Percentiles rank a stretch among this genome's conserved stretches.
phyloP scores from a whole-genome alignment of 1,140 invertebrate species.

The Zaprionus africanus region DNA sequence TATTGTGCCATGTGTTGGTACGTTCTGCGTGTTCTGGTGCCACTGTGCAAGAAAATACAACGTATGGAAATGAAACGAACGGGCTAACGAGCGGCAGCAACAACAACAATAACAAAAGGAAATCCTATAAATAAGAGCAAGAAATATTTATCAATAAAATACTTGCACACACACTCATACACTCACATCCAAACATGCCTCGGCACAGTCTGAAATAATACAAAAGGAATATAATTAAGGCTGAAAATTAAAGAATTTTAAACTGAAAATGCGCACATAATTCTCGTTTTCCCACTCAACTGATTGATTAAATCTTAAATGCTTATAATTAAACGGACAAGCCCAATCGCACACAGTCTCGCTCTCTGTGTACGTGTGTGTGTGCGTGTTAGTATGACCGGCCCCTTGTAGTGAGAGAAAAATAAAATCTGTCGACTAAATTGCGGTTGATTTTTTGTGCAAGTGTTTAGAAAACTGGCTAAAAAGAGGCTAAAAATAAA shows the following conservation, averaged over 20 bases:
- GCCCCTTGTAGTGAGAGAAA: constrained; percentile 2
- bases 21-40: not conserved
- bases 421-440: not conserved
- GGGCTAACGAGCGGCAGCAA: constrained; percentile 41
- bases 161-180: constrained; percentile 4
- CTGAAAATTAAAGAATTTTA: constrained; percentile 44
- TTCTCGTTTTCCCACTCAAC: constrained; percentile 23
- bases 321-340: constrained; percentile 23
- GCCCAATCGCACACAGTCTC: not conserved
- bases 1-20: not conserved
- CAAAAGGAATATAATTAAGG: constrained; percentile 54
- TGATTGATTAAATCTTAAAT: constrained; percentile 38
- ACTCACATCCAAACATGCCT: constrained; percentile 1
- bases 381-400: constrained; percentile 16
- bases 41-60: constrained; percentile 69
- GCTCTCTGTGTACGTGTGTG: not conserved
- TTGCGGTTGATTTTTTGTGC: not conserved
- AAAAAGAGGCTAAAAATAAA: constrained; percentile 14
- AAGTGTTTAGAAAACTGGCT: constrained; percentile 8
- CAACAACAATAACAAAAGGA: constrained; percentile 57
- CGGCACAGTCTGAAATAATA: constrained; percentile 11
- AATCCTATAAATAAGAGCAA: constrained; percentile 73
- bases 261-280: constrained; percentile 32
- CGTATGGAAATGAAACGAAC: constrained; percentile 67
- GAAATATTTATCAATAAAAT: constrained; percentile 70